phyloP scores from a whole-genome alignment of 2,888 invertebrate species.

The Idaea biselata region DNA sequence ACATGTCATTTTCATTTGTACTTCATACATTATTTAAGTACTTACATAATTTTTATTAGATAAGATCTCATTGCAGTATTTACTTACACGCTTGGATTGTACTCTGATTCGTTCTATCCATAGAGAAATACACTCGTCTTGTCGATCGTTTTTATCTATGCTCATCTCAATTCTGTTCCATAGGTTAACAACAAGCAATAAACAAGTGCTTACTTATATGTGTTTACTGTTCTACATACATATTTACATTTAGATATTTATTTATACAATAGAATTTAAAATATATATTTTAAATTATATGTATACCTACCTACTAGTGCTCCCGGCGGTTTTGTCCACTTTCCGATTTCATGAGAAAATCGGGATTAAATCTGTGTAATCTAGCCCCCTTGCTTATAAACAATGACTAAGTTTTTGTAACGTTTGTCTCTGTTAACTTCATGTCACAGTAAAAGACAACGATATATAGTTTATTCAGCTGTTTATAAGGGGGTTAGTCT shows the following conservation, averaged over 20 bases:
- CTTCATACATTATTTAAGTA: not conserved
- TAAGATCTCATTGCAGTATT: constrained; percentile 6
- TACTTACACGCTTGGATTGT: not conserved
- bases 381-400: no score
- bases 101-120: not conserved
- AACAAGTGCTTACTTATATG: constrained; percentile 38
- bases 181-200: constrained; percentile 36
- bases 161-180: constrained; percentile 64
- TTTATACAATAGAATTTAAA: constrained; percentile 29
- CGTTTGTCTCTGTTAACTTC: no score
- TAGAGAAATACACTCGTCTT: not conserved
- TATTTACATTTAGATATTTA: constrained; percentile 31
- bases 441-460: no score
- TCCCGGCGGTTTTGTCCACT: no score
- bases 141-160: constrained; percentile 45
- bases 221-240: constrained; percentile 30
- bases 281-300: constrained; percentile 22
- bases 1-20: not conserved
- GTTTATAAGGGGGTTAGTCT: no score
- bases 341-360: no score
- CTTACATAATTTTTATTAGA: constrained; percentile 22
- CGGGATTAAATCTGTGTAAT: no score
- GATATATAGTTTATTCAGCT: no score
- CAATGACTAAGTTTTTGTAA: no score
- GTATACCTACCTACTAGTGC: constrained; percentile 12